A percentile compares a stretch with the other conserved stretches of the same genome.
These are phyloP conservation scores for Cygnus atratus DNA, from an alignment of 2,113 vertebrate genomes.

Conservation along the genomic window DNA sequence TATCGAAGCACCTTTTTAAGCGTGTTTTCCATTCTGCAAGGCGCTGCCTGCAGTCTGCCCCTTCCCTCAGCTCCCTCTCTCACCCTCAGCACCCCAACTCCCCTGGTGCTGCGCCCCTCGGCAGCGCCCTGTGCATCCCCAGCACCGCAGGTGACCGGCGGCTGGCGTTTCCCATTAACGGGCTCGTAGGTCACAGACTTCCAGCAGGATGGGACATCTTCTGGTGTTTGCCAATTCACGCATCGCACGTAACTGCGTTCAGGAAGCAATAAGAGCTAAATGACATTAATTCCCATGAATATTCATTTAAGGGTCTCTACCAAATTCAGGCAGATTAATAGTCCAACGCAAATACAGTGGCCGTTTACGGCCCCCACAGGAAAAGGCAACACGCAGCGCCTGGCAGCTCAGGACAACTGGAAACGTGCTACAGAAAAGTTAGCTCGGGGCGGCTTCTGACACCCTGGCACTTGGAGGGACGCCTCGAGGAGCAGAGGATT, in stretches of 20 bases:
- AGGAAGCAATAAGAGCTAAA: slow-evolving; percentile 62
- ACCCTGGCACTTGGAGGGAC: background rate
- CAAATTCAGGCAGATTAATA: slow-evolving; percentile 59
- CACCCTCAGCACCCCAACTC: background rate
- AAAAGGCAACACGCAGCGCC: slow-evolving; percentile 31
- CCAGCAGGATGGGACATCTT: slow-evolving; percentile 6
- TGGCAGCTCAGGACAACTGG: slow-evolving; percentile 30
- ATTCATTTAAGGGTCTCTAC: slow-evolving; percentile 49
- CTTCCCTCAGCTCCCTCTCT: background rate
- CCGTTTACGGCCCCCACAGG: slow-evolving; percentile 38
- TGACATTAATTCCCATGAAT: slow-evolving; percentile 63
- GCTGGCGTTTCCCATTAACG: background rate
- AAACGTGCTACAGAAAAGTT: background rate
- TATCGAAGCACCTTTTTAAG: background rate
- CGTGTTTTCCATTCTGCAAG: background rate
- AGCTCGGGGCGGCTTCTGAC: background rate
- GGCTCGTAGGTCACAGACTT: background rate
- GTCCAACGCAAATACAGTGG: slow-evolving; percentile 10
- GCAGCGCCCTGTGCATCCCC: background rate
- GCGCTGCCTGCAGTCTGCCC: background rate
- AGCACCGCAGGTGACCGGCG: background rate
- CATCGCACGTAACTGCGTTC: background rate
- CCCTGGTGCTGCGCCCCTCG: background rate
- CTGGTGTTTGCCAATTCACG: slow-evolving; percentile 48
- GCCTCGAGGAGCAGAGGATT: background rate